These are phyloP conservation scores for Stenolophus ochropezus DNA, from an alignment of 2,888 invertebrate species.

Conservation along the genomic window DNA sequence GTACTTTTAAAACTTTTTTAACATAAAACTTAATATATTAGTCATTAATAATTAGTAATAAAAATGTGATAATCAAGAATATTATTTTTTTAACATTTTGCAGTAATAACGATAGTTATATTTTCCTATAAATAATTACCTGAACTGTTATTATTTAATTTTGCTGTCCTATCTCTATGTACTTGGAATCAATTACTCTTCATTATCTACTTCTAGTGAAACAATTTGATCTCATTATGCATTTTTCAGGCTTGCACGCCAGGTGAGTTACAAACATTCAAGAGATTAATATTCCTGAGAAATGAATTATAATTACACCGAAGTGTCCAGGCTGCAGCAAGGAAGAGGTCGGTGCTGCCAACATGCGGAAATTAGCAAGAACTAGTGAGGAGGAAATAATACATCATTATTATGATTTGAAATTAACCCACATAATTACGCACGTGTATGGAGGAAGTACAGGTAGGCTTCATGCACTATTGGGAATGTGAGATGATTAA, in stretches of 20 bases:
- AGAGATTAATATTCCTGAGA: constrained; percentile 1
- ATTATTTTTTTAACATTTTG: no score
- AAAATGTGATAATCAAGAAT: no score
- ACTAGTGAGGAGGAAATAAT: constrained; percentile 56
- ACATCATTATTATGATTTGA: constrained; percentile 58
- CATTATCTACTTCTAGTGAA: not conserved
- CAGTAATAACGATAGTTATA: no score
- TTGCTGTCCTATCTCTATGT: not conserved
- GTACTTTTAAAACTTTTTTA: no score
- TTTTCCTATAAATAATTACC: not conserved
- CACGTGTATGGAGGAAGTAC: constrained; percentile 24
- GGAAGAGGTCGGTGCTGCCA: constrained; percentile 27
- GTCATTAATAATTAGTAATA: no score
- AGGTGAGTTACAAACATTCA: not conserved
- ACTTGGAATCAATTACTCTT: not conserved
- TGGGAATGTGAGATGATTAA: not conserved
- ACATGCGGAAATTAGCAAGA: constrained; percentile 51
- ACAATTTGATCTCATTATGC: not conserved
- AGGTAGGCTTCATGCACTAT: not conserved
- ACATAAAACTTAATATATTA: no score
- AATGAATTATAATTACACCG: not conserved
- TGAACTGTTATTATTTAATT: no score
- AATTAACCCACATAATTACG: constrained; percentile 59
- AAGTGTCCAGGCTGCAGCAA: not conserved
- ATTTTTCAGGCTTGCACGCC: not conserved